Percentiles rank a stretch among this genome's conserved stretches.
Conservation (phyloP, 2,888 invertebrate genomes). For the Pseudococcus longispinus region DNA sequence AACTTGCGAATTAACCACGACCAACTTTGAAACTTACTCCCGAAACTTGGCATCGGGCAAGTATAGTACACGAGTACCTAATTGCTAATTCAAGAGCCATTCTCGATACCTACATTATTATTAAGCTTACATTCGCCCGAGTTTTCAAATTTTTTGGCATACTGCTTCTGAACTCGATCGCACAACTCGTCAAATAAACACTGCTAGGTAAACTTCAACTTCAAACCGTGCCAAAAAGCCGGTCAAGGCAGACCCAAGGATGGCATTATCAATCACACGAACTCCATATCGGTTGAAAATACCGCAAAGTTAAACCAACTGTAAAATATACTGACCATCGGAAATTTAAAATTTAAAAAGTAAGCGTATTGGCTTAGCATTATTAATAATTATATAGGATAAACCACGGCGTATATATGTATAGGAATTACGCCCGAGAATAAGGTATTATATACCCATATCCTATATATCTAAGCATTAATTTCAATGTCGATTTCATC, state of each 20-base stretch:
- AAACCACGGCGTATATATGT: not conserved
- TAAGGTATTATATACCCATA: not conserved
- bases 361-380: slow-evolving; percentile 17
- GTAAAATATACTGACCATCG: slow-evolving; percentile 42
- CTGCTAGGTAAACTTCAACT: not conserved
- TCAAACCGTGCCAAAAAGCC: not conserved
- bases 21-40: not conserved
- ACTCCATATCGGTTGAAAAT: not conserved
- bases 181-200: not conserved
- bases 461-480: not conserved
- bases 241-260: slow-evolving; percentile 30
- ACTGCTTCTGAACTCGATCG: not conserved
- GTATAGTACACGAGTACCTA: not conserved
- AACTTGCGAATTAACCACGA: no score
- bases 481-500: slow-evolving; percentile 36
- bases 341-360: slow-evolving; percentile 30
- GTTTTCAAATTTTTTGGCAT: slow-evolving; percentile 5
- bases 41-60: not conserved
- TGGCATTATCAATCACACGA: slow-evolving; percentile 33
- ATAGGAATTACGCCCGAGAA: not conserved
- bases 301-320: slow-evolving; percentile 45
- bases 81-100: not conserved
- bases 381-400: not conserved
- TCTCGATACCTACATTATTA: not conserved
- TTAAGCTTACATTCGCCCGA: not conserved